Base-by-base conservation (phyloP, 2,113 vertebrate genomes). In the Bufo bufo region DNA sequence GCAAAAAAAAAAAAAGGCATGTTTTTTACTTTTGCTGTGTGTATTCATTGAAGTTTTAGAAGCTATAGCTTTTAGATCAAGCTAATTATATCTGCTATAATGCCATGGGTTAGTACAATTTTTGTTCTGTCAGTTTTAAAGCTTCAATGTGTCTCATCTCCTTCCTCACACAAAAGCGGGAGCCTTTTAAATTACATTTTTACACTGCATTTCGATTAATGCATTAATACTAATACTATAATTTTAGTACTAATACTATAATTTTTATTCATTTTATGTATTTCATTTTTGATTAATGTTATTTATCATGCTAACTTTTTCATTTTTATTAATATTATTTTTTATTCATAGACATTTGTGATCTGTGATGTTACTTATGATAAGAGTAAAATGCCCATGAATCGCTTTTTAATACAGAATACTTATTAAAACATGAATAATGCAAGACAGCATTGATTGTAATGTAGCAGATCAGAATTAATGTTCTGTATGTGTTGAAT, bases 361-460 rank as follows among this genome's bases (percentile, higher is more conserved):
- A 81, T 58, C 79, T 81, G 43, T 81, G 79, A 81, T 61, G 79
- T 81, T 81, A 81, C 79, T 81, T 81, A 75, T 75, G 72, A 81
- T 81, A 81, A 81, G 56, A 81, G 79, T 61, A 61, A 81, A 81
- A 81, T 81, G 79, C 79, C 58, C 79, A 81, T 58, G 79, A 81
- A 81, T 81, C 79, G 79, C 79, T 81, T 81, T 81, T 81, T 81
- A 81, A 81, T 81, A 81, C 56, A 81, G 79, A 81, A 45, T 81
- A 43, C 79, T 81, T 81, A 81, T 81, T 81, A 81, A 81, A 81
- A 81, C 56, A 81, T 81, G 79, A 81, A 81, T 81, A 81, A 81
- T 81, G 79, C 79, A 81, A 81, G 79, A 47, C 58, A 61, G 56
- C 56, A 61, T 81, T 81, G 79, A 81, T 81, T 81, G 79, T 81